A percentile compares a stretch with the other conserved stretches of the same genome.
These are phyloP conservation scores for Emmelina monodactyla DNA, from an alignment of 2,888 invertebrate species.

Conservation along the genomic window DNA sequence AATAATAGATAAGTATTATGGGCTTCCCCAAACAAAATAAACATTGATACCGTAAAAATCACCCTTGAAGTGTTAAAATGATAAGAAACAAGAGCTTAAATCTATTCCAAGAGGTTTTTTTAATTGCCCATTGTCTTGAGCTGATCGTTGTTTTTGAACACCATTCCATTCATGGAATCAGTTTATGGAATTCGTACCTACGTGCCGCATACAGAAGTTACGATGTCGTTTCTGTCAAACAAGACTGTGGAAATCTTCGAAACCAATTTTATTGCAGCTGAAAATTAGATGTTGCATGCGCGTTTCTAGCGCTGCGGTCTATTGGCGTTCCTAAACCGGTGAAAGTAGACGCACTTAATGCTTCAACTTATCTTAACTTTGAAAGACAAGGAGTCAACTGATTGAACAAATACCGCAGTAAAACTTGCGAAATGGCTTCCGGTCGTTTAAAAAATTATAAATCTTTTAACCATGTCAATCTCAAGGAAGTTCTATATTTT, in stretches of 20 bases:
- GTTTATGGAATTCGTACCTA: constrained; percentile 16
- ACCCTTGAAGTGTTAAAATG: no score
- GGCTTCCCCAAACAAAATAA: no score
- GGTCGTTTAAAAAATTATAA: no score
- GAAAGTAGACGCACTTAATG: constrained; percentile 55
- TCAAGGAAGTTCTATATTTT: no score
- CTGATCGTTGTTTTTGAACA: constrained; percentile 27
- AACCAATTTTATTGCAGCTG: no score
- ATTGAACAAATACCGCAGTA: constrained; percentile 2
- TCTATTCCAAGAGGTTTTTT: constrained; percentile 31
- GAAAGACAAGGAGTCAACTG: constrained; percentile 8
- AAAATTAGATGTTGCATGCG: constrained; percentile 20
- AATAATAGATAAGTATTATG: no score
- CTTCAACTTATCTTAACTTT: constrained; percentile 27
- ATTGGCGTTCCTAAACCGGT: constrained; percentile 48
- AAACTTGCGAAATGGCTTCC: no score
- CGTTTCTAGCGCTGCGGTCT: constrained; percentile 29
- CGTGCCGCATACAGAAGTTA: no score
- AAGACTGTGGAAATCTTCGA: no score
- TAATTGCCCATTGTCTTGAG: constrained; percentile 39
- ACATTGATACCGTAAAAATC: no score
- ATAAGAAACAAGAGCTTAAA: not conserved
- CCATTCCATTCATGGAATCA: constrained; percentile 32
- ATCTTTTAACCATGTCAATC: no score
- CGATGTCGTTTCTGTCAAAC: no score